Base-by-base conservation (phyloP, 1,140 invertebrate species). In the Anadara kagoshimensis region DNA sequence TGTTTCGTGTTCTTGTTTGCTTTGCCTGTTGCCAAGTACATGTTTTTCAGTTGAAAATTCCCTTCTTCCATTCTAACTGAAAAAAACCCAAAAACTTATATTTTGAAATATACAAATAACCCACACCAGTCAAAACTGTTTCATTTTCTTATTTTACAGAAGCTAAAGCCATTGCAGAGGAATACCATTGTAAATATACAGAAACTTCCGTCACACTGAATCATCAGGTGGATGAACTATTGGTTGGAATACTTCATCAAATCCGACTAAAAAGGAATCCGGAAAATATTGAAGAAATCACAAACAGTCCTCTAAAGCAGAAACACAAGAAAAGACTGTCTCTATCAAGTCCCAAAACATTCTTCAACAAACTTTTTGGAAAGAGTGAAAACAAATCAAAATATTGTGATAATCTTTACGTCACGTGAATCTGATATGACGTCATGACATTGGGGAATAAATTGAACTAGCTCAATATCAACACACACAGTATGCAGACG, bases 161-260 rank as follows among this genome's bases (percentile, higher is more conserved):
- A 49, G 86, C 78, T 12, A 79, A 78, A 61, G 43, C 57, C 4
- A 79, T 94, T 61, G 94, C 94, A 24, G 92, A 91, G 71, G 92
- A 91, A 26, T 93, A 93, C 78, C 92, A 92, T 29, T 94, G 94
- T 84, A 94, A 94, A 82, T 95, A 94, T 83, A 94, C 95, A 79
- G 95, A 96, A 85, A 94, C 94, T 0, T 95, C 94, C 0, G 94
- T 93, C 3, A 93, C 94, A 0, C 88, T 96, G 43, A 94, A 94
- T 75, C 94, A 95, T 81, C 94, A 95, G 78, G 93, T 96, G 10
- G 94, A 96, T 80, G 94, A 95, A 76, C 89, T 96, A 0, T 87
- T 96, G 16, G 93, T 95, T 4, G 94, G 94, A 0, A 92, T 95
- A 71, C 90, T 95, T 41, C 89, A 88, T 14, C 91, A 92, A 80